Evolutionary conservation across 1,140 invertebrate genomes (phyloP), one percentile per base, ranked within the genome.

Genomic region (Arctopsyche grandis): DNA sequence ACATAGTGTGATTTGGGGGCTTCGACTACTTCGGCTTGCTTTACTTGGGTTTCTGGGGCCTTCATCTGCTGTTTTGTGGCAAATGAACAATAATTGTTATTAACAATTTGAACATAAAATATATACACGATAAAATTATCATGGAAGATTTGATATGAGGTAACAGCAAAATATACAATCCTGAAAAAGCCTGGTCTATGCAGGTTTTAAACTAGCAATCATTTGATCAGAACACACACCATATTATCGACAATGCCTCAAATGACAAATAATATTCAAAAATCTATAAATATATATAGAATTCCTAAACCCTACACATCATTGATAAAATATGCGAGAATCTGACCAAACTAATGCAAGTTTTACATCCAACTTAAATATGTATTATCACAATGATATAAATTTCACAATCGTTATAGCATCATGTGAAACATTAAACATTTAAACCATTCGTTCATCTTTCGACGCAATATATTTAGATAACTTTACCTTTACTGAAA

Each of bases 11-110:
- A n/a, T n/a, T 71, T 71, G 38, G 46, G 46, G 46, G 69, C 21
- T 71, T 71, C 69, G 14, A 19, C 0, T 26, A 71, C 69, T 7
- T 46, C 69, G 16, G 69, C 46, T 71, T 71, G 44, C 69, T 71
- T 71, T 71, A 16, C n/a, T 52, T 66, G 5, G 21, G 3, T 29
- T 12, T 10, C 24, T 66, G 29, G 29, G 29, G 10, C 60, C 10
- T 5, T 29, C 19, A 24, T 21, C 60, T 66, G 9, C 60, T 24
- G 29, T 52, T 16, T 1, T 52, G 16, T 52, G 48, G 16, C 16
- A 16, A 52, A 14, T 16, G 48, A 52, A 52, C 48, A 52, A 52
- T 14, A 52, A 46, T 14, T 52, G 16, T 52, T 52, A 52, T 52
- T 52, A 12, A 52, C 48, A 52, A 52, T 52, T 52, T 52, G 48